phyloP scores from a whole-genome alignment of 92 coral and sea anemone species.

The Muricea muricata region DNA sequence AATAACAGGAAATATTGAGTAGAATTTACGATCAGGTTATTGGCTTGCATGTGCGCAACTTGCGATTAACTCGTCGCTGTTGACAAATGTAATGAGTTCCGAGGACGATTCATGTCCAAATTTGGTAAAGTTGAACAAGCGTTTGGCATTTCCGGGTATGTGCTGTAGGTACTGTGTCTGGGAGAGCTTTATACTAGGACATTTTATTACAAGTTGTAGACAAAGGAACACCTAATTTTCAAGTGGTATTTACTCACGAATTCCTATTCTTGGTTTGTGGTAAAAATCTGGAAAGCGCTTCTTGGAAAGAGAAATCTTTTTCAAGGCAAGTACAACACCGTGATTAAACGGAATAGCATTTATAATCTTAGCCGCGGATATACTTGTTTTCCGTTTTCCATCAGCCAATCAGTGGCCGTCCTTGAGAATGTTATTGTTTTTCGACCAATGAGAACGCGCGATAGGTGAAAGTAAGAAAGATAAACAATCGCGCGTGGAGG shows the following conservation, averaged over 20 bases:
- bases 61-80: conserved; percentile 2
- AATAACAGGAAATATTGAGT: not conserved
- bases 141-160: conserved; percentile 10
- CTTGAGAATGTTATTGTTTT: conserved; percentile 28
- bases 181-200: not conserved
- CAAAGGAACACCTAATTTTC: not conserved
- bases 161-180: not conserved
- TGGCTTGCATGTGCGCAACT: not conserved
- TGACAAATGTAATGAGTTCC: conserved; percentile 1
- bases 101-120: conserved; percentile 36
- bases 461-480: not conserved
- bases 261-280: not conserved
- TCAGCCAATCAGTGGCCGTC: conserved; percentile 16
- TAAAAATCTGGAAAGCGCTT: not conserved
- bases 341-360: not conserved
- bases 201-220: not conserved
- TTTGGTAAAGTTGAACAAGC: conserved; percentile 6
- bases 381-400: not conserved
- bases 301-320: not conserved
- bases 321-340: not conserved
- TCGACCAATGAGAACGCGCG: conserved; percentile 20
- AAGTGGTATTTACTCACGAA: not conserved
- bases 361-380: not conserved
- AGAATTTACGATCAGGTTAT: not conserved
- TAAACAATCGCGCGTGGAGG: conserved; percentile 33